A percentile compares a stretch with the other conserved stretches of the same genome.
Evolutionary conservation across 2,888 invertebrate genomes (phyloP).

Genomic region (Glaucopsyche alexis): DNA sequence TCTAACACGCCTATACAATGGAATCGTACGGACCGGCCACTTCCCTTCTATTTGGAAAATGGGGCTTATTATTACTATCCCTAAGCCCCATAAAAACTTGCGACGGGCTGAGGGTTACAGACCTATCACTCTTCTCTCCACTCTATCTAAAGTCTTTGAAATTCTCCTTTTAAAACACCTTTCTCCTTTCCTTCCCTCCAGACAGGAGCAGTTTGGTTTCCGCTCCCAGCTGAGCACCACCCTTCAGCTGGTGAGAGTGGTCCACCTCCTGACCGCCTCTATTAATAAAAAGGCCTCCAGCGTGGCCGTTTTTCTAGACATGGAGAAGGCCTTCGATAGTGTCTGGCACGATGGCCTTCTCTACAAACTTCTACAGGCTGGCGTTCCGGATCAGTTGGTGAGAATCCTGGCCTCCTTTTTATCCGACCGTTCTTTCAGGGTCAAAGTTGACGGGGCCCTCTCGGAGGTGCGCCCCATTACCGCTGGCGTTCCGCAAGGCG

Average conservation of each 20-base stretch:
- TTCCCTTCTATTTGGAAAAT: no score
- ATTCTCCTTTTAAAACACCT: not conserved
- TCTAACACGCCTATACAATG: no score
- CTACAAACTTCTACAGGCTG: not conserved
- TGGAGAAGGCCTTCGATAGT: conserved; percentile 46
- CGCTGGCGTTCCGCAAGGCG: not conserved
- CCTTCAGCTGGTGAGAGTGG: conserved; percentile 42
- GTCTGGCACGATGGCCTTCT: conserved; percentile 46
- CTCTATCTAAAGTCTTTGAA: conserved; percentile 1
- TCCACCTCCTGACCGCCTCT: conserved; percentile 37
- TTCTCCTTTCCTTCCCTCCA: not conserved
- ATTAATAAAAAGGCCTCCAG: conserved; percentile 35
- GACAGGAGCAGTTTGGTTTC: conserved; percentile 28
- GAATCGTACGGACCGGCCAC: no score
- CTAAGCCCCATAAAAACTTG: not conserved
- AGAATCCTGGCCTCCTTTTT: not conserved
- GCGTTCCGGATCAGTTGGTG: not conserved
- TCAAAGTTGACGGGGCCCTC: no score
- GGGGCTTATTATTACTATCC: not conserved
- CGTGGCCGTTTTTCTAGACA: conserved; percentile 43
- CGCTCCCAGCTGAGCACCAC: conserved; percentile 37
- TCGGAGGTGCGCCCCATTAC: no score
- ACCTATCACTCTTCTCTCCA: not conserved
- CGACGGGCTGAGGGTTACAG: not conserved
- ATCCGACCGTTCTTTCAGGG: no score